Evolutionary conservation across 2,797 vertebrate species (phyloP), one percentile per base, ranked within the genome.

Genomic region (Phoxinus dragarum): DNA sequence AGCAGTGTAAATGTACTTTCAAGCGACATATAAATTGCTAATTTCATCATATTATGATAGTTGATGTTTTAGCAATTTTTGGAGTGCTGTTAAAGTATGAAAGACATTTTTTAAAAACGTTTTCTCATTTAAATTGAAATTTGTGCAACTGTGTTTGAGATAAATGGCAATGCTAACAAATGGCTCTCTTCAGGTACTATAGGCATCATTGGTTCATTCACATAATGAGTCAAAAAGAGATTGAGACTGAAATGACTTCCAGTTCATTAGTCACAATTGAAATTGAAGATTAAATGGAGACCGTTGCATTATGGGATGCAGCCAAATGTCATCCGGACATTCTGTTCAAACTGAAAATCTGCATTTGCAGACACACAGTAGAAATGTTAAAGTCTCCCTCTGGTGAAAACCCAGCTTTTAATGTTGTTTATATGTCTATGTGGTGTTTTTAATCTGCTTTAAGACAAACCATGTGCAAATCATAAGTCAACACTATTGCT

Each of bases 231-330:
- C 23, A 78, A 31, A 78, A 59, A 61, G 8, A 61, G 14, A 78
- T 19, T 14, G 7, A 61, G 12, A 59, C 23, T 27, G 38, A 44
- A 78, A 78, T 44, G 0, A 27, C 75, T 61, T 78, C 54, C 56
- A 31, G 36, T 78, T 61, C 7, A 61, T 77, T 31, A 61, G 75
- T 78, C 56, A 27, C 75, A 61, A 61, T 23, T 61, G 38, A 78
- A 78, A 78, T 3, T 61, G 8, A 78, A 61, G 16, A 14, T 44
- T 56, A 44, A 44, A 59, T 42, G 42, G 38, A 64, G 34, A 59
- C 34, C 6, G 1, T 59, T n/a, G 6, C 34, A 56, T 59, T 59
- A 16, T 8, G 12, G 34, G 6, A 40, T 77, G 56, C 34, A 40
- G 16, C 56, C 56, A 38, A 68, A 68, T 38, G 9, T 38, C 66